Base-by-base conservation (phyloP, 2,113 vertebrate genomes). In the Orcinus orca region DNA sequence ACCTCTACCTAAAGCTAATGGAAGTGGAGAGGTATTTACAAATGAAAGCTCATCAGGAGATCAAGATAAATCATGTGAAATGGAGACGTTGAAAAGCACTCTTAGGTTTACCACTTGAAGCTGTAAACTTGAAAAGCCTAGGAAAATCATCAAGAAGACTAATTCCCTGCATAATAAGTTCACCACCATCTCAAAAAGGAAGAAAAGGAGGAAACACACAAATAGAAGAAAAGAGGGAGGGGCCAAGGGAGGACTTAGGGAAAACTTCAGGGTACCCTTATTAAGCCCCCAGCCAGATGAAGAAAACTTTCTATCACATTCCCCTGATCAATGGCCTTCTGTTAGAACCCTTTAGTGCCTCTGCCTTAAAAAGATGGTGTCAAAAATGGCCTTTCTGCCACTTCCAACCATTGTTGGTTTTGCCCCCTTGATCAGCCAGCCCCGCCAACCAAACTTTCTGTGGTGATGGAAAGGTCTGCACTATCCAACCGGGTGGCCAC, bases 21-120 rank as follows among this genome's bases (percentile, higher is more conserved):
- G 60, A 76, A 93, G 60, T 65, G 38, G 38, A 86, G 38, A 20
- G 44, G 70, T 44, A 96, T 89, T 95, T 81, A 81, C 60, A 93
- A 95, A 63, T 55, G 67, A 81, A 95, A 95, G 38, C 70, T 53
- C 82, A 65, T 71, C 17, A 76, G 12, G 36, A 81, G 74, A 60
- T 47, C 58, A 88, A 94, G 47, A 87, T 38, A 82, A 68, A 90
- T 81, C 81, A 86, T 50, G 26, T 67, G 47, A 96, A 86, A 91
- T 88, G 23, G 23, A 50, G 74, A 87, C 9, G 0, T 6, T 82
- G 47, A 79, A 50, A 92, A 92, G 31, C n/a, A 79, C 58, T 55
- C 83, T 70, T 18, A n/a, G 11, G 1, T 73, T 91, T 80, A 81
- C 74, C 44, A 86, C 55, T 41, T 82, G 21, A 94, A 91, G n/a